These are phyloP conservation scores for Lindbergichthys nudifrons DNA, from an alignment of 2,797 vertebrate species.

Conservation along the genomic window DNA sequence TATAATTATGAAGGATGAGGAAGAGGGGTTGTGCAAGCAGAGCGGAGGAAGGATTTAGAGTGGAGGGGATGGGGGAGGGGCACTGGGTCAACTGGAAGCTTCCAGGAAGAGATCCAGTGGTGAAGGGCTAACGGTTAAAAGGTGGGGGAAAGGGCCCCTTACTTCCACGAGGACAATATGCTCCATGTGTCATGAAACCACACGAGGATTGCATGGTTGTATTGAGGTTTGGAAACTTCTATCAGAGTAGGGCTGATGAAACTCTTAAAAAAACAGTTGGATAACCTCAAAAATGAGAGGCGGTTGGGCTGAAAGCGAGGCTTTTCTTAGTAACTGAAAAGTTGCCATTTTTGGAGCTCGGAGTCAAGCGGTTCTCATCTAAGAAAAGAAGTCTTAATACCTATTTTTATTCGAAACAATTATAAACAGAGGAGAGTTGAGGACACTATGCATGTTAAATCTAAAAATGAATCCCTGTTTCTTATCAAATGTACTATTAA, in stretches of 20 bases:
- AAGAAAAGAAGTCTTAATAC: not conserved
- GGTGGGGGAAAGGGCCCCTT: no score
- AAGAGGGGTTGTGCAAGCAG: not conserved
- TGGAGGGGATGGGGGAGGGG: not conserved
- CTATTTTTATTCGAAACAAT: not conserved
- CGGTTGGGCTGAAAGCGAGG: not conserved
- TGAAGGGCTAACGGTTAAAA: not conserved
- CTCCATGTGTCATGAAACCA: slow-evolving; percentile 14
- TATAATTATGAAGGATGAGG: not conserved
- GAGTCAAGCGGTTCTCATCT: not conserved
- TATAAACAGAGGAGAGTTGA: not conserved
- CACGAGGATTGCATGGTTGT: not conserved
- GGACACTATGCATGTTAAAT: slow-evolving; percentile 2
- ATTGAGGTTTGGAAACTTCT: not conserved
- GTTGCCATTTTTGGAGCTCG: slow-evolving; percentile 20
- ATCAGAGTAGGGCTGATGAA: slow-evolving; percentile 17
- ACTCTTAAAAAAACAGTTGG: slow-evolving; percentile 1
- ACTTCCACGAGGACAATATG: not conserved
- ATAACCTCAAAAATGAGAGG: slow-evolving; percentile 16
- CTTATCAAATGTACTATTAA: slow-evolving; percentile 3
- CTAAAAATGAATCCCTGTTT: not conserved
- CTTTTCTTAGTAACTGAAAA: slow-evolving; percentile 28
- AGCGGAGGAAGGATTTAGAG: not conserved
- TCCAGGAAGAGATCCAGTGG: slow-evolving; percentile 8
- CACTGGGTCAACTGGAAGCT: slow-evolving; percentile 19